Evolutionary conservation across 2,888 invertebrate species (phyloP).

Genomic region (Dasypolia templi): DNA sequence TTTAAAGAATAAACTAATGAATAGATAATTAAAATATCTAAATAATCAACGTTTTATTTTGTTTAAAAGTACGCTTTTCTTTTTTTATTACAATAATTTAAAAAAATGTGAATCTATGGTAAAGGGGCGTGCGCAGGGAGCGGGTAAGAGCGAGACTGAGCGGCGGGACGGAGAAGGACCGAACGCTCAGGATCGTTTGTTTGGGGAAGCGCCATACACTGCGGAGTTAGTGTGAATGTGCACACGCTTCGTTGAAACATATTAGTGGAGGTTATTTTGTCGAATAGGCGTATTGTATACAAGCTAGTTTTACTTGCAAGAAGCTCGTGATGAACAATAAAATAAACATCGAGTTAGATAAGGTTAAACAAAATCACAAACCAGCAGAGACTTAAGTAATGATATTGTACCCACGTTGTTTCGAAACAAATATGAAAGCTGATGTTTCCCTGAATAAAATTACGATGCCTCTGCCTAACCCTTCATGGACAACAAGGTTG

Average conservation of each 20-base stretch:
- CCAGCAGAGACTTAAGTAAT: background rate
- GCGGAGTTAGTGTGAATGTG: constrained; percentile 17
- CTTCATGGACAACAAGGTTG: background rate
- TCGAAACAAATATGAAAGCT: background rate
- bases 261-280: constrained; percentile 27
- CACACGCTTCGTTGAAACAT: constrained; percentile 27
- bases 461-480: background rate
- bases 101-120: too few relatives aligned
- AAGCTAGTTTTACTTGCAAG: background rate
- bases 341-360: background rate
- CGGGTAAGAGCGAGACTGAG: too few relatives aligned
- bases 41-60: too few relatives aligned
- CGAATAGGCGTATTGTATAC: background rate
- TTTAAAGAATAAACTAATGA: too few relatives aligned
- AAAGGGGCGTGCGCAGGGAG: too few relatives aligned
- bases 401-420: background rate
- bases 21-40: too few relatives aligned
- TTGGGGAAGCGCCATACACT: too few relatives aligned
- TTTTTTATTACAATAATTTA: too few relatives aligned
- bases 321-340: background rate
- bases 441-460: background rate
- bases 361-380: background rate
- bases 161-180: too few relatives aligned
- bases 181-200: too few relatives aligned
- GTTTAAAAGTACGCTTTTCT: too few relatives aligned